These are phyloP conservation scores for Campoletis raptor DNA, from an alignment of 2,888 invertebrate species.

Conservation along the genomic window DNA sequence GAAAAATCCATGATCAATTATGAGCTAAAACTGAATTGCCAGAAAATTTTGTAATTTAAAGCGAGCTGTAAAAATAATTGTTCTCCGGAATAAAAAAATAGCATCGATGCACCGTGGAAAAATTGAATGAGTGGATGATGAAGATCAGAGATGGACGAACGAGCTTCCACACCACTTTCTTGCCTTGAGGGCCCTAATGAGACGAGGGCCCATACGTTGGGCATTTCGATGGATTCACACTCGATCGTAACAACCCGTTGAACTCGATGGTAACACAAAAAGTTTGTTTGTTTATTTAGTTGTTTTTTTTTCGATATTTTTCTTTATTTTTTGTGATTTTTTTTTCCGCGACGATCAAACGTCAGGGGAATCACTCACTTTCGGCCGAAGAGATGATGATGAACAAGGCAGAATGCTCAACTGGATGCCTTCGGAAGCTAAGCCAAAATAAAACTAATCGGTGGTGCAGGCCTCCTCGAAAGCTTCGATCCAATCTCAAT, in stretches of 20 bases:
- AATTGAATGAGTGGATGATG: background rate
- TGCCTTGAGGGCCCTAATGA: background rate
- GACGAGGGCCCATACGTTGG: slow-evolving; percentile 14
- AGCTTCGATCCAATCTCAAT: slow-evolving; percentile 80
- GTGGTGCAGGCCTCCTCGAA: slow-evolving; percentile 78
- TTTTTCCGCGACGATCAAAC: slow-evolving; percentile 61
- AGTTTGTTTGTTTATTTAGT: background rate
- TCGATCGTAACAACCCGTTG: slow-evolving; percentile 31
- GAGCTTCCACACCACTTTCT: background rate
- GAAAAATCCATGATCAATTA: background rate
- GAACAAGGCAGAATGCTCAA: slow-evolving; percentile 80
- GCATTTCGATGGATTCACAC: slow-evolving; percentile 7
- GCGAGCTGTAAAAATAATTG: background rate
- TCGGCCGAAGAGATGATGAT: slow-evolving; percentile 74
- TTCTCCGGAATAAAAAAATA: background rate
- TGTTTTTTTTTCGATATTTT: slow-evolving; percentile 17
- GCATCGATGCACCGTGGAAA: slow-evolving; percentile 2
- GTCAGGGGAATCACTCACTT: slow-evolving; percentile 75
- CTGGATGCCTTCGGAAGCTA: slow-evolving; percentile 83
- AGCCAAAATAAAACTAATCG: slow-evolving; percentile 84
- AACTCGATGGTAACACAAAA: slow-evolving; percentile 26
- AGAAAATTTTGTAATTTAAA: background rate
- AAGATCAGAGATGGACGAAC: background rate
- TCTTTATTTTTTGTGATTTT: slow-evolving; percentile 30
- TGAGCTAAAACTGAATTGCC: background rate